phyloP scores from a whole-genome alignment of 2,888 invertebrate species.

The Galeruca laticollis region DNA sequence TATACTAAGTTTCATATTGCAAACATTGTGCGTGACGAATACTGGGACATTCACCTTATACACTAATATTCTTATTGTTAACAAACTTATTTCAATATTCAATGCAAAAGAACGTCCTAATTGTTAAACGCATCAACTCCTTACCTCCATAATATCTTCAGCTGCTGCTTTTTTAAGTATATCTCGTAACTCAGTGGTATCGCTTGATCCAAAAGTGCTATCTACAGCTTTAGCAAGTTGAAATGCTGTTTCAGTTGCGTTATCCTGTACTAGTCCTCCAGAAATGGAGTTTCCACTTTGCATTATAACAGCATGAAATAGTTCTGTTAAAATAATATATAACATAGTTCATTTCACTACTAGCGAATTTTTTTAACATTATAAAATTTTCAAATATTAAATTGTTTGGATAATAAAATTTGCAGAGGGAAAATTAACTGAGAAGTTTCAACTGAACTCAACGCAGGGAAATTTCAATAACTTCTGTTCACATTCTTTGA shows the following conservation, averaged over 20 bases:
- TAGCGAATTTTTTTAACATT: neutral
- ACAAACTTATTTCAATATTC: no score
- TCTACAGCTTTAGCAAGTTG: constrained; percentile 27
- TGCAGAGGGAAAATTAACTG: no score
- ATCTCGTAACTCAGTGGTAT: constrained; percentile 26
- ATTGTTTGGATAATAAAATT: no score
- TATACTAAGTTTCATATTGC: no score
- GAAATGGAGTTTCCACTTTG: constrained; percentile 34
- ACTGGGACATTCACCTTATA: no score
- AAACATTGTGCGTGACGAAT: no score
- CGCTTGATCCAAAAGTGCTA: constrained; percentile 25
- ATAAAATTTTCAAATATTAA: neutral
- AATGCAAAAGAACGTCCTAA: no score
- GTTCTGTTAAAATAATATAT: constrained; percentile 16
- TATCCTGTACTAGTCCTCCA: constrained; percentile 14
- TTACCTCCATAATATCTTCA: constrained; percentile 22
- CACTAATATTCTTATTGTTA: no score
- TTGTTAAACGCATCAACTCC: no score
- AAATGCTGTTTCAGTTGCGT: constrained; percentile 27
- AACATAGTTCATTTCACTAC: neutral
- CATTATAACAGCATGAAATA: constrained; percentile 39
- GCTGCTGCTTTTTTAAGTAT: constrained; percentile 26
- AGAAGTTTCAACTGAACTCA: no score
- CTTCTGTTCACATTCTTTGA: no score
- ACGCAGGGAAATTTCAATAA: no score